Base-by-base conservation (phyloP, 1,140 invertebrate genomes). In the Drosophila orosa region DNA sequence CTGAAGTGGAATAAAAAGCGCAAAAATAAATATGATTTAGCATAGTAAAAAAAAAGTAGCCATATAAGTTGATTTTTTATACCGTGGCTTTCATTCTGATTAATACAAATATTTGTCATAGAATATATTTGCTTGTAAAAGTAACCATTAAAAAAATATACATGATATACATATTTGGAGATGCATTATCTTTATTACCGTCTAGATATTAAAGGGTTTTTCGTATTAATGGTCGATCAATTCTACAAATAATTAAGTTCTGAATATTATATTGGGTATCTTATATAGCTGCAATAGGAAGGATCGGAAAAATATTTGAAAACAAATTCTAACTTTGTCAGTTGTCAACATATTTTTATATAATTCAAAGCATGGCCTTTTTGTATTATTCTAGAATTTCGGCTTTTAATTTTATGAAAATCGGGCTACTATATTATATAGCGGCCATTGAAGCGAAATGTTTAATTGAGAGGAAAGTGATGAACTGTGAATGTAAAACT, bases 1-100 rank as follows among this genome's bases (percentile, higher is more conserved):
- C 54, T 40, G 25, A 22, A 47, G 33, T 22, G n/a, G 13, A 39
- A 48, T 25, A 37, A 47, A 24, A 29, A 19, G 25, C 6, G 25
- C 15, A 24, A 25, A 50, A 50, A 62, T 31, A 27, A 57, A 66
- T 47, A 39, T 17, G 6, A 45, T 59, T 66, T 44, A 5, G 13
- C 9, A n/a, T 3, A 15, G 31, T 15, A 2, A 54, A 10, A 35
- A 35, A 15, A 31, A 5, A 33, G 29, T 17, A 5, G 27, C 12
- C 27, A 31, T 0, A 13, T 3, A 22, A 9, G 17, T n/a, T 5
- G 2, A 2, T 35, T 33, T 22, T 52, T 22, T 33, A 22, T 12
- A 6, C 0, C 6, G 2, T 17, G 24, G 9, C 45, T 48, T 17
- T 12, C 3, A 17, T 47, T 2, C 24, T n/a, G 8, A 10, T 25